Evolutionary conservation across 2,113 vertebrate genomes (phyloP).

Genomic region (Astur gentilis): DNA sequence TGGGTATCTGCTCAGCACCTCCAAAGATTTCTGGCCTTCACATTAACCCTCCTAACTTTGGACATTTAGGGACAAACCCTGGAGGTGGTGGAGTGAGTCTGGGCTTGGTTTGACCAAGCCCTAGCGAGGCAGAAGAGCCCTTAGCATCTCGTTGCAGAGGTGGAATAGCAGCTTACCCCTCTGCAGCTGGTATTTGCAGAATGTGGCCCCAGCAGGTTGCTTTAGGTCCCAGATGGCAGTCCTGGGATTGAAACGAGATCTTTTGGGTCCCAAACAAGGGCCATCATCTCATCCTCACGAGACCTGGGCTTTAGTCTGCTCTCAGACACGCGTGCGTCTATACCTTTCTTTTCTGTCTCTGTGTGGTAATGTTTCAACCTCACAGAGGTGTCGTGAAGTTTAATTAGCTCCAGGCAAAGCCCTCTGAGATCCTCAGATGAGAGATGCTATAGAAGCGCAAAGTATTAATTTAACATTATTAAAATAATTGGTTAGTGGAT

Average conservation of each 20-base stretch:
- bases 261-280: neutral
- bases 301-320: neutral
- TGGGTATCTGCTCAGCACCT: neutral
- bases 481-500: conserved; percentile 30
- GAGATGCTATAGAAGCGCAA: neutral
- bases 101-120: neutral
- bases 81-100: neutral
- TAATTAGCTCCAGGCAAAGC: conserved; percentile 47
- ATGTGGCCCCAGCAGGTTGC: neutral
- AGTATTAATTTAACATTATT: conserved; percentile 45
- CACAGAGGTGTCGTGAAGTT: neutral
- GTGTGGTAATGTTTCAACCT: neutral
- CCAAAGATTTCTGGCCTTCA: neutral
- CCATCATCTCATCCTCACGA: neutral
- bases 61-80: neutral
- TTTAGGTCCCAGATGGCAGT: neutral
- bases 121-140: neutral
- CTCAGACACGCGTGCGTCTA: rapidly evolving
- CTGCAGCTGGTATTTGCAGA: neutral
- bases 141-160: neutral
- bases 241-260: neutral
- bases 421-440: neutral
- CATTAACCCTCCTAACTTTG: neutral
- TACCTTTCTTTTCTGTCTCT: neutral
- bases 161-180: neutral